Percentiles rank a stretch among this genome's conserved stretches.
phyloP scores from a whole-genome alignment of 1,140 invertebrate genomes.

The Drosophila malerkotliana region DNA sequence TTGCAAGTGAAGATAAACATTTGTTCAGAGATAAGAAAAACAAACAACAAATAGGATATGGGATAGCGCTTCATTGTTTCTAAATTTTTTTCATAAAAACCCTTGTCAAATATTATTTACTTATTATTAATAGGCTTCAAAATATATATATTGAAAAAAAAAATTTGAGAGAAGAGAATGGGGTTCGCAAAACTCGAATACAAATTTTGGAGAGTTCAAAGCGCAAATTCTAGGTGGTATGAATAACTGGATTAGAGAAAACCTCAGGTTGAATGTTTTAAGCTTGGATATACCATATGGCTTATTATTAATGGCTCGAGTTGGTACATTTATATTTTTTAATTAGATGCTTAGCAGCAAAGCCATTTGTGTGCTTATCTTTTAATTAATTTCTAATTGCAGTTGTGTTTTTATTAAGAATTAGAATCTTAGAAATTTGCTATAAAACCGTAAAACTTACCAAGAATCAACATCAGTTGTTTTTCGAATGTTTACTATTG shows the following conservation, averaged over 20 bases:
- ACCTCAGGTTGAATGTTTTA: conserved; percentile 8
- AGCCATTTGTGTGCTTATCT: conserved; percentile 48
- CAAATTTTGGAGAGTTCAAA: conserved; percentile 6
- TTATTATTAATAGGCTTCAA: no score
- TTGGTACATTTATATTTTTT: conserved; percentile 40
- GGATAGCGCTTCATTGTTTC: no score
- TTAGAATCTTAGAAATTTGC: conserved; percentile 13
- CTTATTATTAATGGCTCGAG: conserved; percentile 26
- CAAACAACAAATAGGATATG: background rate
- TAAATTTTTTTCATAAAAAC: no score
- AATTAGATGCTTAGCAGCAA: conserved; percentile 16
- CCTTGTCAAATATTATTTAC: no score
- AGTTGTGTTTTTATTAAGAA: conserved; percentile 30
- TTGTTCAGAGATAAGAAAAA: background rate
- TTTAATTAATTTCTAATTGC: conserved; percentile 59
- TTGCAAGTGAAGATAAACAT: background rate
- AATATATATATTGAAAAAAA: background rate
- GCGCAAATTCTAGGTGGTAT: conserved; percentile 11
- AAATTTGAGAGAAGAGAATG: background rate
- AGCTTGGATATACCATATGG: conserved; percentile 18
- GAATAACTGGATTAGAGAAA: conserved; percentile 36
- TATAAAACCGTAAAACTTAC: conserved; percentile 40
- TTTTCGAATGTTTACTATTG: background rate
- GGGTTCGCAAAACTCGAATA: conserved; percentile 10
- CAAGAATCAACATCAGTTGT: conserved; percentile 41